Evolutionary conservation across 1,140 invertebrate species (phyloP), one percentile per base, ranked within the genome.

Genomic region (Cryptotermes secundus): DNA sequence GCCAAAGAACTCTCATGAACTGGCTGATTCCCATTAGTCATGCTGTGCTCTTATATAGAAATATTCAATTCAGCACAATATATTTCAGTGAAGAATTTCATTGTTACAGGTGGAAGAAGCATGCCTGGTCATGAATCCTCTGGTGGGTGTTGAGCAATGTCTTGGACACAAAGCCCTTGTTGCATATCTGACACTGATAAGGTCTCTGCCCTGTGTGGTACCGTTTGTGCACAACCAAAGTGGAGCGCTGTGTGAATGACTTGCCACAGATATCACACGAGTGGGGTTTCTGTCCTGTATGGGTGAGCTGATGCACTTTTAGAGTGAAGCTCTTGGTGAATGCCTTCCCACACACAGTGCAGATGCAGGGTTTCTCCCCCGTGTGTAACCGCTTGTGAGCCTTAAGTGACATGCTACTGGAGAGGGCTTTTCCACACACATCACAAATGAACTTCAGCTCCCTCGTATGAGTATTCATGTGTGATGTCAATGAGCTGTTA

Each of bases 161-260:
- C 42, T 49, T 83, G 42, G 82, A 83, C n/a, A 83, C 82, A 79
- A 93, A 94, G 0, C 92, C 93, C 87, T 95, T 93, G 12, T 91
- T 89, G 88, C 95, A 96, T 83, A 92, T 91, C 80, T 90, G 90
- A 88, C 95, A 96, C 86, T 92, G 92, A 88, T 95, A 96, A 0
- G 95, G 95, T 86, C 94, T 92, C 87, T 95, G 94, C 16, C 95
- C 95, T 35, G 94, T 95, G 89, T 96, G 95, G 86, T 94, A 93
- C 86, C 95, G 90, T 86, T 95, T 93, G 89, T 96, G 95, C 34
- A 95, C 94, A 84, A 95, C 92, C n/a, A 96, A 90, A 72, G 92
- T 92, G 53, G 94, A 95, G 12, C 95, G 93, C 89, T 96, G 96
- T 1, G 94, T 95, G 89, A 97, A 97, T 19, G 93, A 91, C 87